A percentile compares a stretch with the other conserved stretches of the same genome.
These are phyloP conservation scores for Clusia tigrina DNA, from an alignment of 2,888 invertebrate species.

Conservation along the genomic window DNA sequence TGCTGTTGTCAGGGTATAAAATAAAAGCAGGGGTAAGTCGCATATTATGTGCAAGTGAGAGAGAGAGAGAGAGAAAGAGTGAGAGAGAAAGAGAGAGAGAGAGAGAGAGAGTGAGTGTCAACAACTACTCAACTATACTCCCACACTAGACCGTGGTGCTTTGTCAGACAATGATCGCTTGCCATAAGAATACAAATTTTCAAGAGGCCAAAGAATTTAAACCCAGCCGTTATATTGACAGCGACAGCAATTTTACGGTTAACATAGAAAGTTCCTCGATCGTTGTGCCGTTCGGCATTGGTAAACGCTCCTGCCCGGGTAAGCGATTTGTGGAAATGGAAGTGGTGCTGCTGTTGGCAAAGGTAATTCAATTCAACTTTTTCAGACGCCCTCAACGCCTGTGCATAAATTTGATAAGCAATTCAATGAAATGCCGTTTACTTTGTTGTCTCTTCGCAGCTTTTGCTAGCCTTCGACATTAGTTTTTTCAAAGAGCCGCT, in stretches of 20 bases:
- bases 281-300: conserved; percentile 82
- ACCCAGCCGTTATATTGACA: conserved; percentile 80
- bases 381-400: background rate
- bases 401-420: background rate
- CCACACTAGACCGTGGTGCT: conserved; percentile 74
- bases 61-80: too few species aligned
- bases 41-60: too few species aligned
- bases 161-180: conserved; percentile 85
- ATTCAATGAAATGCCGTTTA: background rate
- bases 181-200: conserved; percentile 79
- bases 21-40: conserved; percentile 76
- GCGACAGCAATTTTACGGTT: conserved; percentile 57
- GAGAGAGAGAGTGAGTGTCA: too few species aligned
- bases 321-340: conserved; percentile 84
- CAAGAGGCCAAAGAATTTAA: conserved; percentile 73
- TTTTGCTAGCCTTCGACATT: conserved; percentile 76
- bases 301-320: conserved; percentile 84
- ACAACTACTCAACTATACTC: background rate
- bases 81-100: too few species aligned
- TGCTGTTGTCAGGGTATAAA: conserved; percentile 74
- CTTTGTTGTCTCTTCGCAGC: conserved; percentile 65
- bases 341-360: conserved; percentile 76
- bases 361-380: conserved; percentile 68
- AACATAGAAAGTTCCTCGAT: conserved; percentile 68
- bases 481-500: conserved; percentile 74